Evolutionary conservation across 1,140 invertebrate genomes (phyloP).

Genomic region (Polypedilum pembai): DNA sequence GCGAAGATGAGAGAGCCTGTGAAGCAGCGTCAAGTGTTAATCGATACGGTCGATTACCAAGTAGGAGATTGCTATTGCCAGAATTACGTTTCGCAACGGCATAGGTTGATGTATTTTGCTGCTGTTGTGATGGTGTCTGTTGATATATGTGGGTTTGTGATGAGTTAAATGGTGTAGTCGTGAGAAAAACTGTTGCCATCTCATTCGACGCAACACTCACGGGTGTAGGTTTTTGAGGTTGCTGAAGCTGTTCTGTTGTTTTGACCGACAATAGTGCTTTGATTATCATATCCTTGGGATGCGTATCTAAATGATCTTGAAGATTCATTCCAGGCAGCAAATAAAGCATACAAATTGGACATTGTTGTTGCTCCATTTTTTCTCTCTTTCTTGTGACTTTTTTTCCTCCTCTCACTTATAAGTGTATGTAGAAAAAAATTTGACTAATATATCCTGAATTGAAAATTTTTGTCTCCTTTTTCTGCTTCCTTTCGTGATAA

Average conservation of each 20-base stretch:
- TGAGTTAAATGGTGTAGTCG: conserved; percentile 32
- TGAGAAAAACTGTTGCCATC: conserved; percentile 30
- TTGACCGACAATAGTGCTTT: conserved; percentile 57
- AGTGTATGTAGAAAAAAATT: conserved; percentile 21
- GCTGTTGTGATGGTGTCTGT: conserved; percentile 32
- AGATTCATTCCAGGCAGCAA: conserved; percentile 71
- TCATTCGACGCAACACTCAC: conserved; percentile 6
- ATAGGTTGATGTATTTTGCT: conserved; percentile 24
- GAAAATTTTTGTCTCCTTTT: not conserved
- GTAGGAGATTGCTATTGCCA: conserved; percentile 26
- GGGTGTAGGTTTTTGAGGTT: not conserved
- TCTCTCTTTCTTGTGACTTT: conserved; percentile 31
- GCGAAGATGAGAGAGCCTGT: conserved; percentile 32
- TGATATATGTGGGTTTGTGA: conserved; percentile 31
- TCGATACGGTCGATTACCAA: conserved; percentile 33
- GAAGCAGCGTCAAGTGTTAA: conserved; percentile 34
- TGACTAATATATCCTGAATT: conserved; percentile 19
- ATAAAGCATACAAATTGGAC: conserved; percentile 75
- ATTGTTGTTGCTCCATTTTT: conserved; percentile 53
- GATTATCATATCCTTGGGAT: conserved; percentile 79
- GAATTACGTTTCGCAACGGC: conserved; percentile 32
- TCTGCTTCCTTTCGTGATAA: too few species aligned
- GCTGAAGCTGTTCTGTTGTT: conserved; percentile 27
- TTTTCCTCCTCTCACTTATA: not conserved
- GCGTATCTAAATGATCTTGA: conserved; percentile 69